A percentile compares a stretch with the other conserved stretches of the same genome.
These are phyloP conservation scores for Aphelenchoides besseyi DNA, from an alignment of 1,140 invertebrate genomes.

Conservation along the genomic window DNA sequence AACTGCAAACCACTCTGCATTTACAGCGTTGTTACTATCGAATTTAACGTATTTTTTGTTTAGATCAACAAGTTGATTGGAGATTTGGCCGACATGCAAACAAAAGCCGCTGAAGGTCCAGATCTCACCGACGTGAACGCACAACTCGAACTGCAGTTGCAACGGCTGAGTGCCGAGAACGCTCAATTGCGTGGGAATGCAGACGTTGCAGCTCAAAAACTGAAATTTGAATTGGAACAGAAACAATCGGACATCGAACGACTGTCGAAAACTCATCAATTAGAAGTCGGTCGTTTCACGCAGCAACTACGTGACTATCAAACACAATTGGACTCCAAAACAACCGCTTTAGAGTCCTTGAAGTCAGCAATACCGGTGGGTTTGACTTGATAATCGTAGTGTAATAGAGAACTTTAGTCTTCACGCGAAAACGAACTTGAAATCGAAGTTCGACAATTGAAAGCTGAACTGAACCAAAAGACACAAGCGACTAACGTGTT, in stretches of 20 bases:
- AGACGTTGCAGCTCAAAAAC: background rate
- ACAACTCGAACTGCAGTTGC: background rate
- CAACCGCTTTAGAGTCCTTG: background rate
- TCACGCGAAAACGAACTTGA: background rate
- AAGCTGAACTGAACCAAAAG: background rate
- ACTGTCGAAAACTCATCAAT: background rate
- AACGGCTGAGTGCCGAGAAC: conserved; percentile 5
- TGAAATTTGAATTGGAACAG: background rate
- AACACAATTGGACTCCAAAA: conserved; percentile 1
- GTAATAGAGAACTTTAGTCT: background rate
- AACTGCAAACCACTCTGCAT: no score
- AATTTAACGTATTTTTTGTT: background rate
- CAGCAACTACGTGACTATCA: background rate
- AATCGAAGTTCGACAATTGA: background rate
- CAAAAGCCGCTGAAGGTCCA: background rate
- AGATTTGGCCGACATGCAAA: background rate
- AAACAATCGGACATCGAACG: background rate
- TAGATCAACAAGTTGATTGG: conserved; percentile 19
- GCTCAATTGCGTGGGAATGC: background rate
- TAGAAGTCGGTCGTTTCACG: background rate
- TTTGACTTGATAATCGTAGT: conserved; percentile 2
- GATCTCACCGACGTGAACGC: conserved; percentile 12
- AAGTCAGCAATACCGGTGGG: conserved; percentile 16
- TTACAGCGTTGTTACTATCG: no score
- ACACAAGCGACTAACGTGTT: background rate